A percentile compares a stretch with the other conserved stretches of the same genome.
Evolutionary conservation across 2,113 vertebrate species (phyloP).

Genomic region (Nycticebus coucang): DNA sequence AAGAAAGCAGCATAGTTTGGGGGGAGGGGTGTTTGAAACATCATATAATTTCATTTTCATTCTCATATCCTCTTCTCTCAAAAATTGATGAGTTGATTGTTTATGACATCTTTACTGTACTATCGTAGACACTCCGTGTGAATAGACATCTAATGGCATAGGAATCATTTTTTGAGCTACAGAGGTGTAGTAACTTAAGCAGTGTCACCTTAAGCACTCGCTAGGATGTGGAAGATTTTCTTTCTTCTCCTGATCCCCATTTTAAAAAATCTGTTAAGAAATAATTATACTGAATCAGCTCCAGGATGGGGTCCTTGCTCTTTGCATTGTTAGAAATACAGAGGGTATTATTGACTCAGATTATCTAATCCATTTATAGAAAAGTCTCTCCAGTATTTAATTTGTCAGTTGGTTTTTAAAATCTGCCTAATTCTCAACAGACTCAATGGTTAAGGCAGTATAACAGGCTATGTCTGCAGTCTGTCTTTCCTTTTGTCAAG

Average conservation of each 20-base stretch:
- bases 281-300: conserved; percentile 49
- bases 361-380: conserved; percentile 51
- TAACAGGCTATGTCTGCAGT: neutral
- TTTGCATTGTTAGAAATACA: conserved; percentile 54
- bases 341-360: conserved; percentile 37
- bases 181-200: conserved; percentile 15
- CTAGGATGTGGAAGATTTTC: conserved; percentile 20
- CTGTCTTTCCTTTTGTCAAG: conserved; percentile 8
- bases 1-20: conserved; percentile 25
- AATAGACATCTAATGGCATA: neutral
- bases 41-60: neutral
- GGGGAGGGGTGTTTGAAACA: neutral
- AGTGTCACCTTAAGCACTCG: neutral
- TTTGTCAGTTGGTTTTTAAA: conserved; percentile 58
- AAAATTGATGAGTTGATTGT: conserved; percentile 35
- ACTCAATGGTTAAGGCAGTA: neutral
- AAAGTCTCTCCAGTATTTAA: conserved; percentile 56
- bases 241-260: neutral
- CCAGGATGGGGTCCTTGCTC: neutral
- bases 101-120: neutral
- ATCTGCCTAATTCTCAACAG: conserved; percentile 42
- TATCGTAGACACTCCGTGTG: neutral
- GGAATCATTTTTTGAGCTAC: conserved; percentile 44
- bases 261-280: conserved; percentile 14
- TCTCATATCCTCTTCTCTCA: conserved; percentile 24